Percentiles rank a stretch among this genome's conserved stretches.
phyloP scores from a whole-genome alignment of 2,797 vertebrate species.

The Cirrhinus molitorella region DNA sequence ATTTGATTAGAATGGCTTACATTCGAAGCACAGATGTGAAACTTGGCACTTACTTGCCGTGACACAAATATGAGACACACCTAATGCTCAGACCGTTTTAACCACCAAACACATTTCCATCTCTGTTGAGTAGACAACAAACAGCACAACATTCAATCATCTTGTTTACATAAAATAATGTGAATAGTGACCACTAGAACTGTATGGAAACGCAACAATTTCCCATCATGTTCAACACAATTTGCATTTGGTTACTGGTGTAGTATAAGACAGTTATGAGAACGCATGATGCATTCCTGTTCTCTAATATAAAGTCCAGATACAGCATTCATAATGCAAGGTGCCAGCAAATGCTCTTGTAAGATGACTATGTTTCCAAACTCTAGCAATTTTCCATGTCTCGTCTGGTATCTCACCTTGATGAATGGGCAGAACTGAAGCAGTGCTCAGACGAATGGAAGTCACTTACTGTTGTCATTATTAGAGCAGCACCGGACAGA shows the following conservation, averaged over 20 bases:
- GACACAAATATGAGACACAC: slow-evolving; percentile 34
- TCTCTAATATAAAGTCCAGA: slow-evolving; percentile 23
- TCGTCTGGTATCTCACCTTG: slow-evolving; percentile 55
- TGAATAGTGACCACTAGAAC: not conserved
- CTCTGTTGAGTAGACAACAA: not conserved
- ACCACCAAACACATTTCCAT: not conserved
- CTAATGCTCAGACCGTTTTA: slow-evolving; percentile 33
- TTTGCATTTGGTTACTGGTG: not conserved
- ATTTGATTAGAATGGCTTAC: slow-evolving; percentile 28
- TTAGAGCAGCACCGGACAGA: slow-evolving; percentile 73
- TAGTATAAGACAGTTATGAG: not conserved
- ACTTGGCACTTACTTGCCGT: not conserved
- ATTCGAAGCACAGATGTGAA: slow-evolving; percentile 32
- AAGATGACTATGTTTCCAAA: slow-evolving; percentile 39
- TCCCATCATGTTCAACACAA: not conserved
- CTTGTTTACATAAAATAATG: not conserved
- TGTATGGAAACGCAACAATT: not conserved
- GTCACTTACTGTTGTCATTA: slow-evolving; percentile 72
- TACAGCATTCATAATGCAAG: slow-evolving; percentile 52
- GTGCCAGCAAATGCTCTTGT: slow-evolving; percentile 56
- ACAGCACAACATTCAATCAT: not conserved
- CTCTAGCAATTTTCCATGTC: slow-evolving; percentile 64
- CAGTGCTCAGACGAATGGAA: slow-evolving; percentile 55
- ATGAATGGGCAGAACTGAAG: slow-evolving; percentile 63
- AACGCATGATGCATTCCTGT: not conserved